Conservation (phyloP, 1,140 invertebrate species). For the Reticulitermes speratus region DNA sequence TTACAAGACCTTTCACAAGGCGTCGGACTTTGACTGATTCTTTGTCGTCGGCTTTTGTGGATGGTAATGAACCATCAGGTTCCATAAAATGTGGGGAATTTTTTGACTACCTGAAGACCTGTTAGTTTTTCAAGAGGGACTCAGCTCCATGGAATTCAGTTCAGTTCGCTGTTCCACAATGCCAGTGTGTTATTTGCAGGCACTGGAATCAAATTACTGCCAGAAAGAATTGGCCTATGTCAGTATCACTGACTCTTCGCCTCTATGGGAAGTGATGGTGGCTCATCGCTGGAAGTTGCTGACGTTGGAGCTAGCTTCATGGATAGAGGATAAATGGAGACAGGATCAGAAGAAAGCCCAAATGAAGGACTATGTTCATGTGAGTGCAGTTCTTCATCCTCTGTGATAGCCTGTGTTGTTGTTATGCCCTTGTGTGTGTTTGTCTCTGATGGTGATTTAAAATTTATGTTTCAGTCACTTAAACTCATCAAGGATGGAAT, state of each 20-base stretch:
- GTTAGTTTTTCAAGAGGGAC: too few relatives aligned
- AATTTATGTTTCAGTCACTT: not conserved
- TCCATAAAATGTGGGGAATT: too few relatives aligned
- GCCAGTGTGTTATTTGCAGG: not conserved
- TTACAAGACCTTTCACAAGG: too few relatives aligned
- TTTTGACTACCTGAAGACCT: too few relatives aligned
- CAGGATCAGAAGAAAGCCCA: slow-evolving; percentile 67
- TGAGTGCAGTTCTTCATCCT: slow-evolving; percentile 39
- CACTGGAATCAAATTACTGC: not conserved
- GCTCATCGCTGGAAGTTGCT: slow-evolving; percentile 76
- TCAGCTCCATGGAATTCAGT: too few relatives aligned
- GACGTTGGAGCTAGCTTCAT: slow-evolving; percentile 71
- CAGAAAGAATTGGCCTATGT: slow-evolving; percentile 65
- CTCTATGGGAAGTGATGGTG: slow-evolving; percentile 80
- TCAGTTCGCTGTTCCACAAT: too few relatives aligned
- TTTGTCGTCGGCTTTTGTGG: too few relatives aligned
- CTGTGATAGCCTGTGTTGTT: not conserved
- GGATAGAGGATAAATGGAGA: slow-evolving; percentile 78
- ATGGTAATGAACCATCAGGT: too few relatives aligned
- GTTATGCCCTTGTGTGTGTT: not conserved
- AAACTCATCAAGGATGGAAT: not conserved
- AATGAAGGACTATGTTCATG: slow-evolving; percentile 68
- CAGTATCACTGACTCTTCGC: slow-evolving; percentile 64
- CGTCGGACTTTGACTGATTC: too few relatives aligned
- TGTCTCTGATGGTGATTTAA: not conserved